phyloP scores from a whole-genome alignment of 2,797 vertebrate genomes.

The Silurus lanzhouensis region DNA sequence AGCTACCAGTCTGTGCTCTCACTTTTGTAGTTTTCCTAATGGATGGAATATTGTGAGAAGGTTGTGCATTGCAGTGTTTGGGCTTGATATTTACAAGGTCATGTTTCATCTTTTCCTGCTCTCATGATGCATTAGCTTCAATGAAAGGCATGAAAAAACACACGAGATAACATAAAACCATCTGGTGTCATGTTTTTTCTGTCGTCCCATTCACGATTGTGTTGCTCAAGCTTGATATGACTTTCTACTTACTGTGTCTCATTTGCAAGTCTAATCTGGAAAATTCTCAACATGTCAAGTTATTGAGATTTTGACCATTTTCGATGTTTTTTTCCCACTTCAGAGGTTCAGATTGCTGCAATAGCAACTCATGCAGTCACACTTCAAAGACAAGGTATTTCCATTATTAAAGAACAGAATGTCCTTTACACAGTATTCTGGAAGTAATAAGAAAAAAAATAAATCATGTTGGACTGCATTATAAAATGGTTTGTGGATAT shows the following conservation, averaged over 20 bases:
- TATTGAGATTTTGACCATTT: neutral
- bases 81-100: neutral
- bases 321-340: slow-evolving; percentile 2
- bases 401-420: neutral
- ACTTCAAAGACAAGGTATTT: slow-evolving; percentile 40
- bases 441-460: too few relatives aligned
- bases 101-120: neutral
- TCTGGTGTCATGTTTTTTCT: neutral
- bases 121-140: neutral
- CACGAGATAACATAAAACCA: neutral
- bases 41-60: neutral
- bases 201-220: neutral
- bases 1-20: neutral
- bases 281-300: neutral
- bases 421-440: neutral
- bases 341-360: slow-evolving; percentile 71
- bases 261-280: slow-evolving; percentile 13
- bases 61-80: neutral
- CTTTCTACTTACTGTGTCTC: neutral
- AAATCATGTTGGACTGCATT: neutral
- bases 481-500: neutral
- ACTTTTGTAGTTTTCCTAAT: neutral
- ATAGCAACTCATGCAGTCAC: slow-evolving; percentile 62
- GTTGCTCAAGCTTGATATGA: neutral
- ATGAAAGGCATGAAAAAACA: neutral